These are phyloP conservation scores for Ceriagrion tenellum DNA, from an alignment of 2,888 invertebrate genomes.

Conservation along the genomic window DNA sequence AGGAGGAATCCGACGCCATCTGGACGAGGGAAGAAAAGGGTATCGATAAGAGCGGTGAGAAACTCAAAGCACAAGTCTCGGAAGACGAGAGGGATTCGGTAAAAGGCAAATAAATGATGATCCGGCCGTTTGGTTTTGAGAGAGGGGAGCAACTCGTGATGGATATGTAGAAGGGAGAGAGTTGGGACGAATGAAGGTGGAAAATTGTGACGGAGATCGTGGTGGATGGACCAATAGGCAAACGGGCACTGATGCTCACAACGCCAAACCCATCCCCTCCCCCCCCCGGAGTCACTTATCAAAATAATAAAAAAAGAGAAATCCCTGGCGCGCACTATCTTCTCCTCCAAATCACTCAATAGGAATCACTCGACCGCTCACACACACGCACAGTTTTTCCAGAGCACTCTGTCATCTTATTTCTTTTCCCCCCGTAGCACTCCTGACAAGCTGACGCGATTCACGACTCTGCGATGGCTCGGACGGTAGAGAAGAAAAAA, in stretches of 20 bases:
- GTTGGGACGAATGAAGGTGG: not conserved
- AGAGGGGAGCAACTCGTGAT: not conserved
- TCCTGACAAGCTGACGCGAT: not conserved
- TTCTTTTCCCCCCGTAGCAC: not conserved
- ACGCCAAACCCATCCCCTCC: not conserved
- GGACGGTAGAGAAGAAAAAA: too few relatives aligned
- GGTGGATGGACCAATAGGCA: not conserved
- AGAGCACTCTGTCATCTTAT: not conserved
- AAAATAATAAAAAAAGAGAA: not conserved
- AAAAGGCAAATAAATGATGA: not conserved
- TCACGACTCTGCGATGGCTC: not conserved
- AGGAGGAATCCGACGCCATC: not conserved
- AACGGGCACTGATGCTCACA: not conserved
- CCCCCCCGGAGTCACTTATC: not conserved
- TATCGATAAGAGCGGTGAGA: not conserved
- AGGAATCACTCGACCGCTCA: not conserved
- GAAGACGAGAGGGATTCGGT: not conserved
- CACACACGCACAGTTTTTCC: not conserved
- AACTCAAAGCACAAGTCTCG: not conserved
- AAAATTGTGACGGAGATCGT: not conserved
- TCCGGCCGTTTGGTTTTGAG: not conserved
- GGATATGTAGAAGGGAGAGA: not conserved
- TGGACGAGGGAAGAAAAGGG: not conserved
- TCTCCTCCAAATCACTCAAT: not conserved
- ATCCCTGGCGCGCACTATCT: not conserved